Evolutionary conservation across 2,888 invertebrate genomes (phyloP).

Genomic region (Drosophila nr. perissopoda): DNA sequence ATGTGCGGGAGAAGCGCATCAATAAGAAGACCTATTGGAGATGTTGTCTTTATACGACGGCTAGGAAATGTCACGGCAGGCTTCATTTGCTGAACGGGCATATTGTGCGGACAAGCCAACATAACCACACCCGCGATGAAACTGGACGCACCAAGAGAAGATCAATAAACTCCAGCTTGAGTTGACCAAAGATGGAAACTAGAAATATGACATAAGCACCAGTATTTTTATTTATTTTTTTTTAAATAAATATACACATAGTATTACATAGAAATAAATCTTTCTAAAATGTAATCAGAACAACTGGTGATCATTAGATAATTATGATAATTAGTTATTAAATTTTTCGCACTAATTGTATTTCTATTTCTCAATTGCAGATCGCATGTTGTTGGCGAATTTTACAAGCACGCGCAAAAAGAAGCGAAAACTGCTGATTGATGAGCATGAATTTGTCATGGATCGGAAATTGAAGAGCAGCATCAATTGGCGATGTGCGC

Average conservation of each 20-base stretch:
- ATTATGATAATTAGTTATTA: not conserved
- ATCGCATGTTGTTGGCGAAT: slow-evolving; percentile 54
- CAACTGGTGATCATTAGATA: slow-evolving; percentile 1
- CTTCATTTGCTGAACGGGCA: slow-evolving; percentile 79
- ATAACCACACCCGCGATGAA: slow-evolving; percentile 75
- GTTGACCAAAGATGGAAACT: not conserved
- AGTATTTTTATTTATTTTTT: not conserved
- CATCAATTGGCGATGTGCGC: slow-evolving; percentile 84
- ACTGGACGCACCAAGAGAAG: slow-evolving; percentile 33
- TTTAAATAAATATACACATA: not conserved
- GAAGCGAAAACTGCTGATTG: slow-evolving; percentile 81
- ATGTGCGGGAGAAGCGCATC: slow-evolving; percentile 83
- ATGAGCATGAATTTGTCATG: slow-evolving; percentile 81
- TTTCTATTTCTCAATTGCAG: slow-evolving; percentile 14
- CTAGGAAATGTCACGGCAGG: slow-evolving; percentile 82
- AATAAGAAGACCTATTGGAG: slow-evolving; percentile 84
- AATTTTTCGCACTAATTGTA: slow-evolving; percentile 22
- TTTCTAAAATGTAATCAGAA: not conserved
- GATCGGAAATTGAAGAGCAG: slow-evolving; percentile 83
- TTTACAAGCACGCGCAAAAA: slow-evolving; percentile 83
- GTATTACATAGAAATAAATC: slow-evolving; percentile 4
- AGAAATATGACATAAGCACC: not conserved
- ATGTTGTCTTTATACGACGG: slow-evolving; percentile 84
- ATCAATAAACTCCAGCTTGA: not conserved
- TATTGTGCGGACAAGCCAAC: slow-evolving; percentile 78